phyloP scores from a whole-genome alignment of 2,797 vertebrate genomes.

The Acanthopagrus latus region DNA sequence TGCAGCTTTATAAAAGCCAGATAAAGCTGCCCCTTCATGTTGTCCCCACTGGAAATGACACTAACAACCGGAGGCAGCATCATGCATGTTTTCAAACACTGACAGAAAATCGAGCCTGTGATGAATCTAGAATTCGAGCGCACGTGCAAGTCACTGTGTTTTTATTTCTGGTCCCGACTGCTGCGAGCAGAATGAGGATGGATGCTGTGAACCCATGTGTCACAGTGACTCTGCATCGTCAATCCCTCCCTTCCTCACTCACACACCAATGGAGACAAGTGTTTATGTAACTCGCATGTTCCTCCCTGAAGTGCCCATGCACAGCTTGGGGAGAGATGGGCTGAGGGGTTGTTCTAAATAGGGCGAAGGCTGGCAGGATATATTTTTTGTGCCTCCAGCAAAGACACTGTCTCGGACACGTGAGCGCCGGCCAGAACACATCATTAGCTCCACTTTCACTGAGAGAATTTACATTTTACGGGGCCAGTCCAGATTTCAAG shows the following conservation, averaged over 20 bases:
- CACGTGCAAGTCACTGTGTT: constrained; percentile 18
- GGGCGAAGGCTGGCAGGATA: constrained; percentile 69
- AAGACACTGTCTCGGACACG: constrained; percentile 48
- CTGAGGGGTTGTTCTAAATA: constrained; percentile 68
- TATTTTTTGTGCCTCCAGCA: constrained; percentile 54
- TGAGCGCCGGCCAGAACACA: constrained; percentile 45
- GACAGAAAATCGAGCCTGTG: constrained; percentile 1
- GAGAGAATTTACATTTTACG: constrained; percentile 33
- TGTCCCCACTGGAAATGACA: not conserved
- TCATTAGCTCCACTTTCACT: constrained; percentile 18
- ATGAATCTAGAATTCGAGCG: constrained; percentile 12
- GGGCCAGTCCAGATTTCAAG: constrained; percentile 6
- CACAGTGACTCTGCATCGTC: constrained; percentile 63
- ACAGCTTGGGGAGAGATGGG: constrained; percentile 56
- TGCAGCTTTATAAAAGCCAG: not conserved
- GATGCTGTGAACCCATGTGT: constrained; percentile 80
- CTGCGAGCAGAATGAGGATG: constrained; percentile 56
- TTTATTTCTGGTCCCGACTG: constrained; percentile 44
- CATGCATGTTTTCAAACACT: not conserved
- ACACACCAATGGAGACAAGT: constrained; percentile 16
- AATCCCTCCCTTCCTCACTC: constrained; percentile 2
- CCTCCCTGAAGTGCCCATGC: constrained; percentile 71
- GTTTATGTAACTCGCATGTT: constrained; percentile 77
- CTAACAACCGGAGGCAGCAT: not conserved
- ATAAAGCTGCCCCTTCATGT: not conserved